Evolutionary conservation across 2,113 vertebrate genomes (phyloP).

Genomic region (Pantherophis guttatus): DNA sequence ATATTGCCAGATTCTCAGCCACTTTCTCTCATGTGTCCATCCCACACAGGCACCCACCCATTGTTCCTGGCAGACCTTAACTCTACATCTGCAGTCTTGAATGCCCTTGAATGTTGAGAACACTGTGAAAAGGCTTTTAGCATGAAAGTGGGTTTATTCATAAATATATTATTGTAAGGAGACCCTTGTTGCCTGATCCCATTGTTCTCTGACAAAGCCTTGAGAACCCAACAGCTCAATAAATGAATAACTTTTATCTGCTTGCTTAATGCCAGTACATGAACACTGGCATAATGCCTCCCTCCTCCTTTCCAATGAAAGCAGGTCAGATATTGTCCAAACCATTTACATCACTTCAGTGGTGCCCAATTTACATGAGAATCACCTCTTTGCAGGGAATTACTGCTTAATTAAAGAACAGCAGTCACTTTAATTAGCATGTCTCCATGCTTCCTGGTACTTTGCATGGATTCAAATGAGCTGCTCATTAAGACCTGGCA

Average conservation of each 20-base stretch:
- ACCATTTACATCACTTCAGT: slow-evolving; percentile 66
- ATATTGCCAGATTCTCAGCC: background rate
- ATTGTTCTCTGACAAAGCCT: slow-evolving; percentile 16
- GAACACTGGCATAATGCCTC: slow-evolving; percentile 54
- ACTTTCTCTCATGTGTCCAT: background rate
- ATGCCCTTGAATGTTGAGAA: slow-evolving; percentile 21
- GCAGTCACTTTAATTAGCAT: slow-evolving; percentile 80
- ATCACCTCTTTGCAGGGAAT: slow-evolving; percentile 67
- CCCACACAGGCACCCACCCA: background rate
- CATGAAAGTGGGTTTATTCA: slow-evolving; percentile 2
- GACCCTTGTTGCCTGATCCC: slow-evolving; percentile 4
- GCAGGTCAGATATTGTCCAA: slow-evolving; percentile 61
- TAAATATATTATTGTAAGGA: slow-evolving; percentile 29
- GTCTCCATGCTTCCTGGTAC: slow-evolving; percentile 72
- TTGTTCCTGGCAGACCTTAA: background rate
- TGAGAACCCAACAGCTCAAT: slow-evolving; percentile 11
- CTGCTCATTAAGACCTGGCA: slow-evolving; percentile 75
- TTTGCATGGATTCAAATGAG: slow-evolving; percentile 80
- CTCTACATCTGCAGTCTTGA: slow-evolving; percentile 17
- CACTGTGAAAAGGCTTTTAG: slow-evolving; percentile 15
- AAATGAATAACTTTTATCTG: slow-evolving; percentile 25
- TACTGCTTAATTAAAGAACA: slow-evolving; percentile 80
- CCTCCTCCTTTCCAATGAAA: slow-evolving; percentile 56
- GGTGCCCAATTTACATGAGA: slow-evolving; percentile 73
- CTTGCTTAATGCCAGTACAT: slow-evolving; percentile 24